phyloP scores from a whole-genome alignment of 2,888 invertebrate genomes.

The Drosophila diplacantha region DNA sequence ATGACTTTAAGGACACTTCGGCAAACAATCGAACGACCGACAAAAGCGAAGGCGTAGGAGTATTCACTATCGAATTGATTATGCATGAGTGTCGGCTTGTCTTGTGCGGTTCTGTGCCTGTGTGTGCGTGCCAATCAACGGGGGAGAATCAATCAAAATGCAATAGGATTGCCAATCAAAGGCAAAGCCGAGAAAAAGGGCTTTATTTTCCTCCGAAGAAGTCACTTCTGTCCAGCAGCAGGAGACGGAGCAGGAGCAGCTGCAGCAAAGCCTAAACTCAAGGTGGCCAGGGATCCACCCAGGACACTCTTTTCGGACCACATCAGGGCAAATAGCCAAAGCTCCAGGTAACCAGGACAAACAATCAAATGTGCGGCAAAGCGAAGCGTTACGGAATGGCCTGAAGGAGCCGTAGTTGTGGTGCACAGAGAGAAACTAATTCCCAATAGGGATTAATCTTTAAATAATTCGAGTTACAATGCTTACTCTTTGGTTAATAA shows the following conservation, averaged over 20 bases:
- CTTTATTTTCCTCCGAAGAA: constrained; percentile 4
- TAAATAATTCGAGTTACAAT: neutral
- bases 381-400: constrained; percentile 31
- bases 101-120: constrained; percentile 11
- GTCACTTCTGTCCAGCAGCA: constrained; percentile 10
- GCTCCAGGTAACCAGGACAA: constrained; percentile 34
- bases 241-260: neutral
- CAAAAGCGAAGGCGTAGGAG: constrained; percentile 40
- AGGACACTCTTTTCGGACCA: constrained; percentile 28
- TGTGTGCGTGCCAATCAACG: constrained; percentile 50
- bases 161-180: constrained; percentile 54
- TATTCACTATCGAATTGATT: constrained; percentile 53
- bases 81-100: constrained; percentile 45
- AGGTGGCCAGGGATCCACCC: constrained; percentile 11
- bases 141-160: constrained; percentile 61
- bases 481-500: too few relatives aligned
- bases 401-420: constrained; percentile 11
- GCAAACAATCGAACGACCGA: constrained; percentile 51
- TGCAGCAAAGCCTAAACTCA: constrained; percentile 20
- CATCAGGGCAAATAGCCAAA: constrained; percentile 38
- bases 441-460: neutral
- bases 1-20: constrained; percentile 58
- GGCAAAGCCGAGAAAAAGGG: constrained; percentile 20
- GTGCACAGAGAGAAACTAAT: constrained; percentile 2
- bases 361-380: constrained; percentile 41